Base-by-base conservation (phyloP, 2,113 vertebrate species). In the Pontoporia blainvillei region DNA sequence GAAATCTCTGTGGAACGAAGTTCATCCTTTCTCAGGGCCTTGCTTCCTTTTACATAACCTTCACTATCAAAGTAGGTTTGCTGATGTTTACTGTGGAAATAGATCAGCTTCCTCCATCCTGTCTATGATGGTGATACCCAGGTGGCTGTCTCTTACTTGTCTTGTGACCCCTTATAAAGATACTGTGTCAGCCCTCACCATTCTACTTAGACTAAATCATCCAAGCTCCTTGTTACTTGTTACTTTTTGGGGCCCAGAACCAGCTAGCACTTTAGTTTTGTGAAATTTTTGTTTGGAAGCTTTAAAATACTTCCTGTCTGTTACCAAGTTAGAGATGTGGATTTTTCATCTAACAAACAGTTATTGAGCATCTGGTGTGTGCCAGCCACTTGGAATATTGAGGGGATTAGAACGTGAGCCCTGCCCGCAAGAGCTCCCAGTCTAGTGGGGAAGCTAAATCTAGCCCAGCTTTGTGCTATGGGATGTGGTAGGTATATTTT, bases 31-130 rank as follows among this genome's bases (percentile, higher is more conserved):
- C 69, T 73, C 0, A 0, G 36, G 85, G 41, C 52, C 72, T 94
- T 36, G 41, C 78, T 83, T 93, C 96, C 86, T 89, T 96, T 89
- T 88, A 91, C 57, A 59, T 36, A 88, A 52, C 49, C 52, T 93
- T 83, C 41, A n/a, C 17, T 69, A 25, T 82, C 52, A 18, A 83
- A 73, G 52, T 92, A 36, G 67, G 61, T 27, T 85, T 86, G 76
- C 41, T 73, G 72, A 57, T 69, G 41, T 57, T 72, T 44, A 39
- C 8, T 29, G 0, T 12, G 66, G 85, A 54, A 69, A 29, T 93
- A 66, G 12, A 44, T 84, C 64, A 3, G 23, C 86, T 90, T 92
- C 71, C 87, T 90, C 44, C 1, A 0, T 88, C 71, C 67, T 89
- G 39, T 72, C 2, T 0, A 17, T 82, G 23, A 92, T 73, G 49